phyloP scores from a whole-genome alignment of 1,140 invertebrate genomes.

The Polypedilum vanderplanki region DNA sequence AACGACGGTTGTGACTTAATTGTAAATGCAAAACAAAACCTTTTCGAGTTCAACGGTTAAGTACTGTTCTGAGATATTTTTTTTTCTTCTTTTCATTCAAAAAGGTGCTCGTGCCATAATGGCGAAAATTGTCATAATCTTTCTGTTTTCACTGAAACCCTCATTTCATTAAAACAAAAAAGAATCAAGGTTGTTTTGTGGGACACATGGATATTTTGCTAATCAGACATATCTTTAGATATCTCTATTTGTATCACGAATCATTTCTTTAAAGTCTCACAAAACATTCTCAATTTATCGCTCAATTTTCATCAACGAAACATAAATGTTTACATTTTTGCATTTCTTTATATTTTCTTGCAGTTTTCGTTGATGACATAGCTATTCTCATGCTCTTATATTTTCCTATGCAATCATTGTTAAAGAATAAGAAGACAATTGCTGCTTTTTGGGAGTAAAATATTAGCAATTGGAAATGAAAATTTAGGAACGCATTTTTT shows the following conservation, averaged over 20 bases:
- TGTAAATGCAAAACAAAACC: conserved; percentile 27
- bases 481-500: too few species aligned
- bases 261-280: too few species aligned
- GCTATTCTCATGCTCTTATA: too few species aligned
- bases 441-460: background rate
- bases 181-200: background rate
- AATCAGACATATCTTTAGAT: too few species aligned
- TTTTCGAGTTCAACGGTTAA: background rate
- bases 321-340: background rate
- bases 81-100: background rate
- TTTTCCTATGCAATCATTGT: background rate
- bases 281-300: background rate
- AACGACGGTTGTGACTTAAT: conserved; percentile 21
- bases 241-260: background rate
- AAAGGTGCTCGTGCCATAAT: background rate
- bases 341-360: background rate
- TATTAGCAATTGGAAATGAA: too few species aligned
- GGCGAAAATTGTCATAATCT: background rate
- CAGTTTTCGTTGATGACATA: too few species aligned
- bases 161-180: background rate
- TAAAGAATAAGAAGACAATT: background rate
- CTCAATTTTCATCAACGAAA: conserved; percentile 12
- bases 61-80: background rate
- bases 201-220: too few species aligned
- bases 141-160: background rate